A percentile compares a stretch with the other conserved stretches of the same genome.
Conservation (phyloP, 2,888 invertebrate species). For the Pandemis heparana region DNA sequence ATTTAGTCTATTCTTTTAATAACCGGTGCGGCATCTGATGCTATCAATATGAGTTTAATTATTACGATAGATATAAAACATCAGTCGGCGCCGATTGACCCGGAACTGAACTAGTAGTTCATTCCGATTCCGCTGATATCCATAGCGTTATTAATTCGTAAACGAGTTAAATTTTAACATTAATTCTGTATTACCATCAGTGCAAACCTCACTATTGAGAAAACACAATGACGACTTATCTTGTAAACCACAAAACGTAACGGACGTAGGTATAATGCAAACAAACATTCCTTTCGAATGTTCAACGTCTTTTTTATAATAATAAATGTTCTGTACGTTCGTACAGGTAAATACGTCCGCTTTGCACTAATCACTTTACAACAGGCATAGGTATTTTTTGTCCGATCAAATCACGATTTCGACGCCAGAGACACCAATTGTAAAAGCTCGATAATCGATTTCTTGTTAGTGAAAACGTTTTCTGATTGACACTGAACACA, state of each 20-base stretch:
- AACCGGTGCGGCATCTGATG: slow-evolving; percentile 19
- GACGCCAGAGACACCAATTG: slow-evolving; percentile 57
- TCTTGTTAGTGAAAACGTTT: slow-evolving; percentile 66
- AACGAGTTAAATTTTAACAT: neutral
- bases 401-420: slow-evolving; percentile 57
- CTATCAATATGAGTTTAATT: slow-evolving; percentile 46
- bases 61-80: slow-evolving; percentile 55
- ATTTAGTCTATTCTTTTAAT: slow-evolving; percentile 3
- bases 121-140: slow-evolving; percentile 45
- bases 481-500: slow-evolving; percentile 44
- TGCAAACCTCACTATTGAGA: neutral
- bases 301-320: neutral
- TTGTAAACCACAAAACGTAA: neutral
- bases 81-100: slow-evolving; percentile 65
- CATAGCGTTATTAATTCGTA: neutral
- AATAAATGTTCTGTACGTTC: slow-evolving; percentile 1
- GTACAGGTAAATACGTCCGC: slow-evolving; percentile 18
- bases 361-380: slow-evolving; percentile 67
- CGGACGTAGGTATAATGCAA: neutral
- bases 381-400: slow-evolving; percentile 73
- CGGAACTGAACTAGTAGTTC: slow-evolving; percentile 73
- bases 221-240: neutral
- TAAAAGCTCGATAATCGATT: slow-evolving; percentile 68
- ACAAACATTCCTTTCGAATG: neutral
- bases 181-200: neutral